Percentiles rank a stretch among this genome's conserved stretches.
phyloP scores from a whole-genome alignment of 2,888 invertebrate species.

The Apodemia duryi region DNA sequence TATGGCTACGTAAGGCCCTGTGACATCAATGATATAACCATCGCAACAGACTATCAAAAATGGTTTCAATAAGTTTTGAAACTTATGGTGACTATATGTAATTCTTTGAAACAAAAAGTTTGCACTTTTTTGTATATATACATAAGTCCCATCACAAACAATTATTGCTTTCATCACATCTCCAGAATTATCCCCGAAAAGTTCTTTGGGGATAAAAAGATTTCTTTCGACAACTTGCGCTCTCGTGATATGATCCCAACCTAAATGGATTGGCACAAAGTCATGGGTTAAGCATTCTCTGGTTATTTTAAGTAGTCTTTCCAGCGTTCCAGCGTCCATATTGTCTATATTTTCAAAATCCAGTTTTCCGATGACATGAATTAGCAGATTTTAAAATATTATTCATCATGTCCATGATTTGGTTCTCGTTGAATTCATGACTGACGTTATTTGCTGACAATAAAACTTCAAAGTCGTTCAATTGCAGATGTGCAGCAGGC shows the following conservation, averaged over 20 bases:
- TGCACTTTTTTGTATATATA: constrained; percentile 30
- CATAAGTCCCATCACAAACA: constrained; percentile 29
- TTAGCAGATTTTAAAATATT: not conserved
- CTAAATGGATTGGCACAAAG: constrained; percentile 26
- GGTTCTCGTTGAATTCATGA: constrained; percentile 9
- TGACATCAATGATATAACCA: constrained; percentile 28
- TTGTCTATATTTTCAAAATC: constrained; percentile 3
- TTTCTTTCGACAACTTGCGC: constrained; percentile 26
- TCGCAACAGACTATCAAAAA: constrained; percentile 26
- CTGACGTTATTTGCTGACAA: constrained; percentile 9
- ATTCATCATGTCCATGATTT: constrained; percentile 12
- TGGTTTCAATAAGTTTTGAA: constrained; percentile 26
- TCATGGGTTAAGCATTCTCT: constrained; percentile 27
- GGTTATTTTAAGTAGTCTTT: constrained; percentile 59
- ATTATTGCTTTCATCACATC: constrained; percentile 20
- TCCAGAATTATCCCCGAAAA: constrained; percentile 14
- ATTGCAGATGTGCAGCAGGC: constrained; percentile 1
- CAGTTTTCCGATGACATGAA: not conserved
- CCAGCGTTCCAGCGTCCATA: constrained; percentile 34
- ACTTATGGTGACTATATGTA: constrained; percentile 29
- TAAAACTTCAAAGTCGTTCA: constrained; percentile 9
- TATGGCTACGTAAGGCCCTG: constrained; percentile 25
- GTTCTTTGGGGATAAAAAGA: constrained; percentile 16
- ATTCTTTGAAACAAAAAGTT: constrained; percentile 30
- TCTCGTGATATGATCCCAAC: constrained; percentile 26